Conservation (phyloP, 2,797 vertebrate genomes). For the Bradypodion ventrale region DNA sequence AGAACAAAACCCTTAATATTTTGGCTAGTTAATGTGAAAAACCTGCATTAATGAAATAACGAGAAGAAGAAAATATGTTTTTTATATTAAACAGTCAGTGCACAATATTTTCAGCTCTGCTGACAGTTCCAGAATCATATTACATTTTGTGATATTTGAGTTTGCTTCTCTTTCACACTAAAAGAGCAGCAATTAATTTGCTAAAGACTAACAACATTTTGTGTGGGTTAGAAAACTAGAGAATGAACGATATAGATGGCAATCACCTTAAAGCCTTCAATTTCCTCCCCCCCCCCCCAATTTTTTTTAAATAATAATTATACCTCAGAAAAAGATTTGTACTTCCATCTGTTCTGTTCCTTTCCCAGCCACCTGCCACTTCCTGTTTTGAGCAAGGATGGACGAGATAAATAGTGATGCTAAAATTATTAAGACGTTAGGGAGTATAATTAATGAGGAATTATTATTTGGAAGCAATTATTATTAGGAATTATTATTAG, state of each 20-base stretch:
- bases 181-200: neutral
- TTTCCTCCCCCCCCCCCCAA: neutral
- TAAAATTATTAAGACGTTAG: neutral
- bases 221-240: neutral
- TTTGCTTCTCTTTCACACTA: neutral
- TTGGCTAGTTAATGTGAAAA: neutral
- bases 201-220: neutral
- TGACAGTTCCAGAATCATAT: neutral
- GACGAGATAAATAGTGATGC: neutral
- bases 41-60: neutral
- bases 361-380: neutral
- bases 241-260: neutral
- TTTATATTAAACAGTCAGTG: neutral
- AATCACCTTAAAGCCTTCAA: neutral
- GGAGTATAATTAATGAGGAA: too few species aligned
- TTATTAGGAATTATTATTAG: too few species aligned
- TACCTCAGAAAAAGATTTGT: neutral
- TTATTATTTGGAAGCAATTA: too few species aligned
- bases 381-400: neutral
- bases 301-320: neutral
- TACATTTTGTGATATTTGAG: neutral
- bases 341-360: neutral
- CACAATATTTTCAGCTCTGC: neutral
- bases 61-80: rapidly evolving
- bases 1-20: neutral